Evolutionary conservation across 2,797 vertebrate genomes (phyloP), one percentile per base, ranked within the genome.

Genomic region (Chrosomus eos): DNA sequence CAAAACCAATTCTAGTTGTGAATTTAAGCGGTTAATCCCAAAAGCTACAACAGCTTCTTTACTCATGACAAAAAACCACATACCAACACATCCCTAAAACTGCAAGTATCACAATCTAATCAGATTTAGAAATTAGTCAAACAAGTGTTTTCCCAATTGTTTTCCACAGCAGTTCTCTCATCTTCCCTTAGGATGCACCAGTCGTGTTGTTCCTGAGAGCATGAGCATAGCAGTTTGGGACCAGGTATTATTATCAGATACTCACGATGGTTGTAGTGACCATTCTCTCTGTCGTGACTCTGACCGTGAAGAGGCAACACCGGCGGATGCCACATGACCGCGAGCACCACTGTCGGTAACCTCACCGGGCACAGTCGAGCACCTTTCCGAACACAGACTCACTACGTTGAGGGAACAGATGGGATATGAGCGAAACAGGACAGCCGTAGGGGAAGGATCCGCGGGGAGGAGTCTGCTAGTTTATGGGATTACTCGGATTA

Each of bases 401-500:
- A 26, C 66, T 71, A 38, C 7, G 2, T 28, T 62, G 76, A 62
- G 19, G 67, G 60, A 70, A 64, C 76, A 84, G 68, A 75, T 71
- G 78, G 43, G 26, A 80, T 48, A 67, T 36, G 81, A 81, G 73
- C 19, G 66, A 81, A 75, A 28, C n/a, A 72, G 84, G 40, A 73
- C 26, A 18, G 51, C 60, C 8, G 71, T 55, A 67, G 53, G 78
- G 64, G 83, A 73, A 67, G 84, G 14, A 71, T 79, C 64, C 62
- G 81, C 72, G 48, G 64, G 43, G 80, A 70, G 88, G 90, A 88
- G 88, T 75, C 78, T 58, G 88, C 40, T 38, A 83, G 75, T 91
- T 94, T 94, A 94, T 91, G 91, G 93, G 94, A 95, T 96, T 95
- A 95, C 92, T 88, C 88, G 92, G 94, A 95, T 95, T 95, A 96